phyloP scores from a whole-genome alignment of 2,113 vertebrate species.

The Nothobranchius furzeri region DNA sequence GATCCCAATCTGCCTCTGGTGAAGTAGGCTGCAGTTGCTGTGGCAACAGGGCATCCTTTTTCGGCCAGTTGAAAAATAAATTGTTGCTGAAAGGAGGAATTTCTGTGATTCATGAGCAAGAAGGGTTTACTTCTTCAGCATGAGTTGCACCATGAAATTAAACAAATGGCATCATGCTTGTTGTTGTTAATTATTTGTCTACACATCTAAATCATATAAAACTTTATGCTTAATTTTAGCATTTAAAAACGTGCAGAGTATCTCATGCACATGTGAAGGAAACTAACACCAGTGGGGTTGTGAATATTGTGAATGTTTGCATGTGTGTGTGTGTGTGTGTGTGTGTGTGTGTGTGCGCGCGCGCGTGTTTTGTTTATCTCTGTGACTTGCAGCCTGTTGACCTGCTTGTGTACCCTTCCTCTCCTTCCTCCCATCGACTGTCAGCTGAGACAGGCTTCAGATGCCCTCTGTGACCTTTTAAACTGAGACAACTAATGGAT shows the following conservation, averaged over 20 bases:
- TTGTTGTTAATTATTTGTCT: too few relatives aligned
- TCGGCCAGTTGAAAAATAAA: constrained; percentile 16
- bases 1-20: constrained; percentile 34
- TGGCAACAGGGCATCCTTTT: constrained; percentile 48
- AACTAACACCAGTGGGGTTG: not conserved
- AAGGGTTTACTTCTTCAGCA: not conserved
- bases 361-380: not conserved
- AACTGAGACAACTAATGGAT: not conserved
- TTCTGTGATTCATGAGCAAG: constrained; percentile 8
- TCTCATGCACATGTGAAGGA: too few relatives aligned
- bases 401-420: too few relatives aligned
- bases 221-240: too few relatives aligned
- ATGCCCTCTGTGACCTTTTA: not conserved
- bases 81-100: constrained; percentile 22
- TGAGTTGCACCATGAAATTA: not conserved
- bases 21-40: constrained; percentile 54
- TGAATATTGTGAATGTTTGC: too few relatives aligned
- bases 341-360: not conserved
- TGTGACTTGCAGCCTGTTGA: not conserved
- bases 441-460: not conserved
- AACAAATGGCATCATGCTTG: too few relatives aligned
- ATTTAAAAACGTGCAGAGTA: too few relatives aligned
- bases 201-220: too few relatives aligned
- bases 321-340: too few relatives aligned
- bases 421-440: not conserved